Evolutionary conservation across 2,888 invertebrate genomes (phyloP), one percentile per base, ranked within the genome.

Genomic region (Cantharis flavilabris): DNA sequence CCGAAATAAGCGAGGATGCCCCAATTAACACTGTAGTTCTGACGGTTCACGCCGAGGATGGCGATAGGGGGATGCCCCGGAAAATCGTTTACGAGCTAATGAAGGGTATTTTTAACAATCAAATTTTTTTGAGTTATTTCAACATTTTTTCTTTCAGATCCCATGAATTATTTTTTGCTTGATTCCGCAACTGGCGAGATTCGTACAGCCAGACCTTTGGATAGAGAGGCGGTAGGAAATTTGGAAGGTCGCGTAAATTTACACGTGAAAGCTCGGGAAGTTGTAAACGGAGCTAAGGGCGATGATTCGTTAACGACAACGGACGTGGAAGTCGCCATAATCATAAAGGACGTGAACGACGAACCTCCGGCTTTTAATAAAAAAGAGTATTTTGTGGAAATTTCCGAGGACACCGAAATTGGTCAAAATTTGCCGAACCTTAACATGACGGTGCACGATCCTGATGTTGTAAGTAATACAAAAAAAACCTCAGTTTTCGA

Each of bases 301-400:
- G 91, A 92, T 82, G 94, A 95, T 80, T 89, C 92, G 3, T 87
- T 93, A 72, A 94, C 95, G 0, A 92, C 92, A 2, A 91, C 95
- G 0, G 90, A 91, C 1, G 93, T 95, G 1, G 93, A 94, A 74
- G 94, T 95, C 10, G 95, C 95, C 0, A 92, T 97, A 71, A 96
- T 95, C 63, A 95, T 97, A 82, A 93, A 93, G 83, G 97, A 97
- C 86, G 95, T 97, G 0, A 97, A 97, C 87, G 97, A 97, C 85
- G 96, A 96, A 81, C 94, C 96, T 0, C 97, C 97, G 0, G 90
- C 91, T 67, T 97, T 97, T 88, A 96, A 96, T 88, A 91, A 92
- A 67, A 91, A 94, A 69, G 96, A 97, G 86, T 97, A 96, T 88
- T 91, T 91, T 82, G 94, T 96, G 13, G 92, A 93, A 79, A 92